Conservation (phyloP, 2,888 invertebrate species). For the Parapristionchus giblindavisi region DNA sequence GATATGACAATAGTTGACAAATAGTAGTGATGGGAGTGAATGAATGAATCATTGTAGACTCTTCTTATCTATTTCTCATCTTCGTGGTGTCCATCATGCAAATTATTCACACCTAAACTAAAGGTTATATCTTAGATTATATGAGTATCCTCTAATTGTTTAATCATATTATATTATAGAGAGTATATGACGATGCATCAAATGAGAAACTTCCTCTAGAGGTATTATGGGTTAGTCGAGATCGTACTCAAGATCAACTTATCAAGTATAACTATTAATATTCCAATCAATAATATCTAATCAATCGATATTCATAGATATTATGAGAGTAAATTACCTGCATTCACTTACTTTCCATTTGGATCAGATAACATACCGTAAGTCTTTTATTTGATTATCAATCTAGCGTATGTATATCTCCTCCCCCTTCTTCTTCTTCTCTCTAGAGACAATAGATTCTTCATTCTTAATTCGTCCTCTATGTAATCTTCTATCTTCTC, state of each 20-base stretch:
- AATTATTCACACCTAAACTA: constrained; percentile 62
- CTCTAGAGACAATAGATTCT: not conserved
- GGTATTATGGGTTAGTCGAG: constrained; percentile 36
- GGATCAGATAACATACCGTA: constrained; percentile 58
- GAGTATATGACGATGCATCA: constrained; percentile 16
- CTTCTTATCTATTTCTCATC: constrained; percentile 64
- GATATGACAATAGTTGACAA: no score
- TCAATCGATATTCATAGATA: no score
- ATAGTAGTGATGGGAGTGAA: not conserved
- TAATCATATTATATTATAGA: not conserved
- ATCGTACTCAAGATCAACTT: constrained; percentile 7
- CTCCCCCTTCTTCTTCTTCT: not conserved
- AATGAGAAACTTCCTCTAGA: constrained; percentile 27
- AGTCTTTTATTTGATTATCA: constrained; percentile 18
- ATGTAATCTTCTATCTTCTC: no score
- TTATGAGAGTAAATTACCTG: constrained; percentile 60
- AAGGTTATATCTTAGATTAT: constrained; percentile 40
- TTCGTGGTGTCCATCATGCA: constrained; percentile 64
- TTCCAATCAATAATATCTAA: not conserved
- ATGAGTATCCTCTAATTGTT: not conserved
- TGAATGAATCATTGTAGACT: constrained; percentile 44
- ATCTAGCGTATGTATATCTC: not conserved
- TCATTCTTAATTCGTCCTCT: not conserved
- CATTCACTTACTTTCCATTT: constrained; percentile 63
- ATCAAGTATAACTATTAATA: not conserved